Base-by-base conservation (phyloP, 1,140 invertebrate species). In the Bradynema listronoti region DNA sequence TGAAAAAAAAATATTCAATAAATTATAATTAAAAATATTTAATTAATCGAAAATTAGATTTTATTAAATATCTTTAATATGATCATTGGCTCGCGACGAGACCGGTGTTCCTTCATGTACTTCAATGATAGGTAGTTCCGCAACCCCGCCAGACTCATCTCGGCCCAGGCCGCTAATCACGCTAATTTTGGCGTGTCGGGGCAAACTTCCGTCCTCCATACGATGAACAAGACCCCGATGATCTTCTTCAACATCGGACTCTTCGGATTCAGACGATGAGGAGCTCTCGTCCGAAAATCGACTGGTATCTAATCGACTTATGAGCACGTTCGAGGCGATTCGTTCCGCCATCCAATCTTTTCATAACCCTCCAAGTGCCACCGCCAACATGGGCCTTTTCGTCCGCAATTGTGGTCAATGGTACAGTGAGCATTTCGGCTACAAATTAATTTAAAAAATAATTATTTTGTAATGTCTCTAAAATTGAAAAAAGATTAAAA, bases 321-420 rank as follows among this genome's bases (percentile, higher is more conserved):
- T 54, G 19, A 70, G 33, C 6, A 67, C 14, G 36, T 66, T 71
- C 19, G 45, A 58, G 6, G 66, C 68, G 22, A 66, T 41, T 41
- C 43, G 56, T 27, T 73, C 72, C 39, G 70, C 70, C 7, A 72
- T 33, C 72, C 72, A 72, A 60, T 63, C 72, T 52, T 65, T 72
- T 56, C 58, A 55, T 25, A 16, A 61, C 46, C 34, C 57, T n/a
- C n/a, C n/a, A n/a, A n/a, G n/a, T n/a, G n/a, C n/a, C 36, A 32
- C 53, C 53, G 36, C 51, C 55, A 6, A 56, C 29, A 14, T 63
- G 47, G 22, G n/a, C 32, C 14, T 53, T 30, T 41, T 67, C 14
- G n/a, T n/a, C n/a, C 7, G 65, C 24, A 14, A 68, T 64, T 1
- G 51, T 61, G 16, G 63, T 73, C 22, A 74, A 51, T 3, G 68